These are phyloP conservation scores for Garra rufa DNA, from an alignment of 2,113 vertebrate genomes.

Conservation along the genomic window DNA sequence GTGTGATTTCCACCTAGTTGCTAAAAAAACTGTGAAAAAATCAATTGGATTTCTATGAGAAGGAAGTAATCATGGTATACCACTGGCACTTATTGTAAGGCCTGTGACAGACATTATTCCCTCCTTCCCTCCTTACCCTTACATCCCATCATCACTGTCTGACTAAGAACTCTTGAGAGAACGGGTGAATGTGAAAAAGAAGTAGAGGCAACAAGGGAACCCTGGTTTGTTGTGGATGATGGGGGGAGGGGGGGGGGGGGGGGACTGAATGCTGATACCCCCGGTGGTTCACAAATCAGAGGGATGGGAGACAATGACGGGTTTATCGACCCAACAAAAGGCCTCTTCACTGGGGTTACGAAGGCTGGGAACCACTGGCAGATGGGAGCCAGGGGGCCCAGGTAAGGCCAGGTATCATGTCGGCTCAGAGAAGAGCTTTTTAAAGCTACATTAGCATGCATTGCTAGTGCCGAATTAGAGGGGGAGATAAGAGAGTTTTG, in stretches of 20 bases:
- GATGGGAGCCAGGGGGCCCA: conserved; percentile 56
- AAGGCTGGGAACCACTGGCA: conserved; percentile 57
- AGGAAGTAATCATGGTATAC: background rate
- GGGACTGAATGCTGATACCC: conserved; percentile 49
- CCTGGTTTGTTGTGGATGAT: conserved; percentile 31
- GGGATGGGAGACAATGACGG: conserved; percentile 49
- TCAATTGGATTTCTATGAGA: background rate
- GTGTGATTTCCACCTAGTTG: no score
- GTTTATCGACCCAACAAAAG: conserved; percentile 60
- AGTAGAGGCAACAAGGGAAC: conserved; percentile 24
- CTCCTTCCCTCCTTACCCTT: background rate
- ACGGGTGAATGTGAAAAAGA: conserved; percentile 33
- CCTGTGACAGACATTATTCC: background rate
- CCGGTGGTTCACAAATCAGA: conserved; percentile 47
- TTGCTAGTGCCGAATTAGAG: conserved; percentile 46
- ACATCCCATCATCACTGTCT: background rate
- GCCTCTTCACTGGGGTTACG: conserved; percentile 53
- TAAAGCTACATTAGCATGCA: conserved; percentile 49
- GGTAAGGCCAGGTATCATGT: conserved; percentile 53
- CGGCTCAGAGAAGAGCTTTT: conserved; percentile 47
- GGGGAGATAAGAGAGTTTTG: conserved; percentile 43
- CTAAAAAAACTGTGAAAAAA: no score
- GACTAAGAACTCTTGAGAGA: conserved; percentile 23
- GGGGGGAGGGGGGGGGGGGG: conserved; percentile 35
- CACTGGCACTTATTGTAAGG: background rate